phyloP scores from a whole-genome alignment of 2,888 invertebrate genomes.

The Cabera pusaria region DNA sequence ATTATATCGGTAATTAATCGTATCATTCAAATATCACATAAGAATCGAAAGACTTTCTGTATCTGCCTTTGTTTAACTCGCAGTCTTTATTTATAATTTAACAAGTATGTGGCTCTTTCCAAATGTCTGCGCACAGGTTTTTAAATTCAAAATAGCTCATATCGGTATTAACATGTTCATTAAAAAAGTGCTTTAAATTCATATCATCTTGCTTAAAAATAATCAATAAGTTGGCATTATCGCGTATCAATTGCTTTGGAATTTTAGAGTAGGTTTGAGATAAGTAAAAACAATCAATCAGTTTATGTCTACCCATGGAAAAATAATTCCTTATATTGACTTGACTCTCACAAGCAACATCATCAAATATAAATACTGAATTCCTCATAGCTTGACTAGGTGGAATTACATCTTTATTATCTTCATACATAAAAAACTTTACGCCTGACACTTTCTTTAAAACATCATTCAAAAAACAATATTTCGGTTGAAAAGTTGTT shows the following conservation, averaged over 20 bases:
- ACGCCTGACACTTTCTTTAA: slow-evolving; percentile 6
- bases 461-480: slow-evolving; percentile 9
- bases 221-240: slow-evolving; percentile 25
- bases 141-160: slow-evolving; percentile 31
- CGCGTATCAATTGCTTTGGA: slow-evolving; percentile 36
- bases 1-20: too few species aligned
- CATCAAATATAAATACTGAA: slow-evolving; percentile 29
- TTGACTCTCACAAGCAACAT: slow-evolving; percentile 27
- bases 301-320: slow-evolving; percentile 23
- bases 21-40: slow-evolving; percentile 1
- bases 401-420: slow-evolving; percentile 7
- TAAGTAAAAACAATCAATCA: slow-evolving; percentile 31
- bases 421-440: slow-evolving; percentile 1
- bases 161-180: slow-evolving; percentile 37
- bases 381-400: slow-evolving; percentile 23
- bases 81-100: slow-evolving; percentile 19
- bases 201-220: slow-evolving; percentile 40
- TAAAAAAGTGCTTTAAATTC: slow-evolving; percentile 38
- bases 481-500: slow-evolving; percentile 18
- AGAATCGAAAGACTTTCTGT: slow-evolving; percentile 19
- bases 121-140: slow-evolving; percentile 10
- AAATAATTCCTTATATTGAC: slow-evolving; percentile 12
- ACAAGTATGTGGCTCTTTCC: slow-evolving; percentile 8
- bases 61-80: slow-evolving; percentile 12
- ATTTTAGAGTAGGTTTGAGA: slow-evolving; percentile 41